Base-by-base conservation (phyloP, 1,140 invertebrate species). In the Fragariocoptes setiger region DNA sequence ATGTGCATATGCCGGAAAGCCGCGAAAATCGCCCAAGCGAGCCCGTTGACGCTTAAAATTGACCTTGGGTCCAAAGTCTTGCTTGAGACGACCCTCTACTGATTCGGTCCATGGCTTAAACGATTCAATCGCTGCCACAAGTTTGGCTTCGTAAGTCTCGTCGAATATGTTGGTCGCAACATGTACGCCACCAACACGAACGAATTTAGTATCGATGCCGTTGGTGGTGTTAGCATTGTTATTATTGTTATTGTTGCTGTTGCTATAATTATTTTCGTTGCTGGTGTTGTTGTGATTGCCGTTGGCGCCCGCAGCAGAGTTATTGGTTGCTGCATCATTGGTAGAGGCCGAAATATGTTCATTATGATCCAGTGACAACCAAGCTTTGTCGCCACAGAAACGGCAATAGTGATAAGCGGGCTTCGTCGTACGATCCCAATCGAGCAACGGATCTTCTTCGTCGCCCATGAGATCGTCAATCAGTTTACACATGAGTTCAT, bases 21-120 rank as follows among this genome's bases (percentile, higher is more conserved):
- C 90, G 42, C 64, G 59, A 52, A 97, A 97, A 22, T 64, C 56
- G 1, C 72, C 76, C 38, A 69, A 44, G 44, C 67, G 70, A 15
- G 94, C 56, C 57, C 80, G 86, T 48, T 69, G 67, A 53, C 82
- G 86, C 53, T 94, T 95, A 53, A 97, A 97, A 60, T 97, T 97
- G 18, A 85, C 83, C 62, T 92, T 92, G 2, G 90, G 88, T 13
- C 90, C 90, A 64, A 72, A 97, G 59, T 97, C 94, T 68, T 77
- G 53, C 38, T 95, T 95, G 45, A 76, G 67, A 40, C 90, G 64
- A 3, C 88, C 90, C 57, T 85, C 94, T 59, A 95, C 88, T 2
- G 88, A 95, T 22, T 65, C 60, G 45, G 74, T 69, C 85, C 88
- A 97, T 8, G 25, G 25, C 3, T 73, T 69, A 38, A 80, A 60